Base-by-base conservation (phyloP, 2,113 vertebrate species). In the Nanger granti region DNA sequence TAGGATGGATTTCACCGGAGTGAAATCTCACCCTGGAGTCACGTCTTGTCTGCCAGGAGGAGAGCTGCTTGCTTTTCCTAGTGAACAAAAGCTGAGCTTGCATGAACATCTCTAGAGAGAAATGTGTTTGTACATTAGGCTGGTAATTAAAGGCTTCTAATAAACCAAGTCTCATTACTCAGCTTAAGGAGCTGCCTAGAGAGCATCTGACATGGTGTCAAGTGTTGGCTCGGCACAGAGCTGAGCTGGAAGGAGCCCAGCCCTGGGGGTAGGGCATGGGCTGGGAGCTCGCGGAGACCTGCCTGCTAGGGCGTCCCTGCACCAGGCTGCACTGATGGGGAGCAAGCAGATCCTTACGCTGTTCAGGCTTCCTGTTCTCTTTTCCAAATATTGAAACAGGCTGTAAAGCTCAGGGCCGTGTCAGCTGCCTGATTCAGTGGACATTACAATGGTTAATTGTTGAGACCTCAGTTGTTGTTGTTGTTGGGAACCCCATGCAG, bases 141-240 rank as follows among this genome's bases (percentile, higher is more conserved):
- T 95, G 89, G 97, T 97, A 97, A 98, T 97, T 97, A 97, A 98
- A 97, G 93, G 79, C 90, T 95, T 95, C 93, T 92, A 96, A 89
- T 92, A 96, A 97, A 94, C 93, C 28, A 49, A 87, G 87, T 94
- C 97, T 97, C 94, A 94, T 97, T 98, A 97, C 91, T 95, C 94
- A 95, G 91, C 96, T 93, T 94, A 94, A 97, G 95, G 97, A 97
- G 91, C 97, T 95, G 97, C 93, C 87, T 84, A 54, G 82, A 96
- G 37, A 57, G 92, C 44, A 4, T 80, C 93, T 98, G 96, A 97
- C 96, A 73, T 13, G 3, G 10, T 80, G 89, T 94, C 97, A 97
- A 95, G 80, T 60, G 62, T 97, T 92, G 95, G 93, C 86, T 80
- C 18, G 37, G 92, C 83, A 55, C 89, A 94, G 54, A 86, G 44